Conservation (phyloP, 2,797 vertebrate genomes). For the Arrhamphus sclerolepis region DNA sequence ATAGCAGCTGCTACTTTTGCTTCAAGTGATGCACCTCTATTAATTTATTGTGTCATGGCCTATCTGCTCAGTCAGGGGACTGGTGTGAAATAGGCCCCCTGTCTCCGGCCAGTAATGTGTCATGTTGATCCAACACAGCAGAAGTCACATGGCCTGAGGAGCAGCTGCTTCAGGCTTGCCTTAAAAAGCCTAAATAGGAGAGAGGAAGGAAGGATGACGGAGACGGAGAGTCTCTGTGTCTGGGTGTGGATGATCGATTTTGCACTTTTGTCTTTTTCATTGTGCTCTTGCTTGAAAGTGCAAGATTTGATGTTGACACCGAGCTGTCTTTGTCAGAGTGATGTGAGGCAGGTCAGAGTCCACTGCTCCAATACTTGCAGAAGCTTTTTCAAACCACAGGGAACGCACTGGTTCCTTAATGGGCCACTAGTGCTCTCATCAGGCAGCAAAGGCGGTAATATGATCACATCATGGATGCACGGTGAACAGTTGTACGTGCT, state of each 20-base stretch:
- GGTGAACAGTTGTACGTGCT: constrained; percentile 3
- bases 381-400: constrained; percentile 13
- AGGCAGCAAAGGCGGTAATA: constrained; percentile 12
- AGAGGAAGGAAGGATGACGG: constrained; percentile 41
- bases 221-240: constrained; percentile 48
- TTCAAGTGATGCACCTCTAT: constrained; percentile 31
- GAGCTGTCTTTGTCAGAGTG: constrained; percentile 13
- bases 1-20: constrained; percentile 48
- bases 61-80: constrained; percentile 41
- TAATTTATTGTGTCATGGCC: constrained; percentile 40
- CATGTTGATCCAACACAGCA: constrained; percentile 66
- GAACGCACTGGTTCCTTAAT: constrained; percentile 13
- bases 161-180: constrained; percentile 65
- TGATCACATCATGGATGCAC: constrained; percentile 16
- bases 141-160: constrained; percentile 62
- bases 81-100: constrained; percentile 38
- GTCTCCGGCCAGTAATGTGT: constrained; percentile 36
- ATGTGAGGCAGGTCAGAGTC: constrained; percentile 8
- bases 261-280: constrained; percentile 22
- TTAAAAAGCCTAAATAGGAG: constrained; percentile 62
- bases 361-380: constrained; percentile 12
- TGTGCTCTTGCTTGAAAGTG: constrained; percentile 16
- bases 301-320: constrained; percentile 9
- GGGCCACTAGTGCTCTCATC: neutral
- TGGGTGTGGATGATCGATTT: constrained; percentile 32